Evolutionary conservation across 2,113 vertebrate species (phyloP), one percentile per base, ranked within the genome.

Genomic region (Prietella phreatophila): DNA sequence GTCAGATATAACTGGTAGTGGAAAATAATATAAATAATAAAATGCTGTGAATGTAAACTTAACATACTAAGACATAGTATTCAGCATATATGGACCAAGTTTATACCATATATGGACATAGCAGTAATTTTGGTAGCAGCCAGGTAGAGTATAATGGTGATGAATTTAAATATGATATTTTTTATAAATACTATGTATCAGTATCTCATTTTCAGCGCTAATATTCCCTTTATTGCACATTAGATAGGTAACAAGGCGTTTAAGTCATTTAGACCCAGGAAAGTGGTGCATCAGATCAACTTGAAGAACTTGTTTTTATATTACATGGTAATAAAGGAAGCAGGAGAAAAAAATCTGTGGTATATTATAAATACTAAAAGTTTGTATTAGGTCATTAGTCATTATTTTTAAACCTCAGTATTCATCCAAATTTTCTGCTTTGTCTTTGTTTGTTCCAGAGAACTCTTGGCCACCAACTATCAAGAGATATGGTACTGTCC

Each of bases 381-480:
- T 4, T n/a, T 30, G 39, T 39, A 86, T 47, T 86, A 84, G 42
- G 55, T 85, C 14, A 58, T 58, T 71, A 33, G 53, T 42, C 0
- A 15, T 88, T 81, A 56, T 30, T 55, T 65, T 83, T 58, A 83
- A 67, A 80, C n/a, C n/a, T 9, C 20, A 82, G 15, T 56, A 65
- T 84, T 60, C 69, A 88, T 65, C 33, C 20, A 84, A 60, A 69
- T 83, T 86, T 61, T 80, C 27, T 88, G 80, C 91, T 83, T 89
- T 65, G 25, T 79, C 9, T 92, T 63, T 88, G 25, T 80, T 75
- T 91, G 79, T 90, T 92, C 14, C 50, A 99, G 98, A 89, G 91
- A 97, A 83, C 96, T 99, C 86, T 96, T 99, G 93, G 95, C 97
- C 83, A 94, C 96, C 39, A 92, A 93, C 91, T 99, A 97, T 93